phyloP scores from a whole-genome alignment of 2,888 invertebrate species.

The Synanthedon vespiformis region DNA sequence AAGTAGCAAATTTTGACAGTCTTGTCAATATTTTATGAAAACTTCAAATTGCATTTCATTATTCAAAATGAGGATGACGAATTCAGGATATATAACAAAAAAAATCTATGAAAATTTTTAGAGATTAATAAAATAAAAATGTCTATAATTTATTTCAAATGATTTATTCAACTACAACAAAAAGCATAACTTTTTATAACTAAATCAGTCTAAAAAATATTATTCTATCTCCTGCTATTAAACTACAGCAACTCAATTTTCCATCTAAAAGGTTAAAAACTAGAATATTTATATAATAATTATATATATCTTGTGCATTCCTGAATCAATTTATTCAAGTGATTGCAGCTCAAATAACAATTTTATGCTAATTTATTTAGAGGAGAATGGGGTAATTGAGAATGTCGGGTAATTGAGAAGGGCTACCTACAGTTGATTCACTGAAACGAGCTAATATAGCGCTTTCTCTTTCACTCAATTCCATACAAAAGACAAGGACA shows the following conservation, averaged over 20 bases:
- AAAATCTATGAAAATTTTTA: neutral
- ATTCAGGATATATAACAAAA: neutral
- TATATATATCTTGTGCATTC: constrained; percentile 11
- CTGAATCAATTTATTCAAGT: too few relatives aligned
- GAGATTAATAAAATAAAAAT: neutral
- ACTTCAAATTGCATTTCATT: neutral
- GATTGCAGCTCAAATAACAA: too few relatives aligned
- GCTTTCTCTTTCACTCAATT: too few relatives aligned
- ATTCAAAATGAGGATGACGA: neutral
- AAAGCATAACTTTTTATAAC: constrained; percentile 68
- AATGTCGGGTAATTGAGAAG: too few relatives aligned
- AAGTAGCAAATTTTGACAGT: neutral
- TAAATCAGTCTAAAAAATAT: constrained; percentile 67
- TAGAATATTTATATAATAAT: constrained; percentile 17
- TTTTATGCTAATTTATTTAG: too few relatives aligned
- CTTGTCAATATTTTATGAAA: neutral
- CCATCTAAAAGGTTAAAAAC: constrained; percentile 49
- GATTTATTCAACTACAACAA: constrained; percentile 69
- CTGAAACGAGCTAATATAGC: too few relatives aligned
- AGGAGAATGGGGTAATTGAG: too few relatives aligned
- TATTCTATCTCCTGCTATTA: constrained; percentile 55
- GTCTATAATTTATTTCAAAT: constrained; percentile 18
- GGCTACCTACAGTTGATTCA: too few relatives aligned
- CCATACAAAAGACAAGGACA: too few relatives aligned
- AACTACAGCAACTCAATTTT: constrained; percentile 53